Percentiles rank a stretch among this genome's conserved stretches.
Conservation (phyloP, 2,888 invertebrate genomes). For the Eupeodes latifasciatus region DNA sequence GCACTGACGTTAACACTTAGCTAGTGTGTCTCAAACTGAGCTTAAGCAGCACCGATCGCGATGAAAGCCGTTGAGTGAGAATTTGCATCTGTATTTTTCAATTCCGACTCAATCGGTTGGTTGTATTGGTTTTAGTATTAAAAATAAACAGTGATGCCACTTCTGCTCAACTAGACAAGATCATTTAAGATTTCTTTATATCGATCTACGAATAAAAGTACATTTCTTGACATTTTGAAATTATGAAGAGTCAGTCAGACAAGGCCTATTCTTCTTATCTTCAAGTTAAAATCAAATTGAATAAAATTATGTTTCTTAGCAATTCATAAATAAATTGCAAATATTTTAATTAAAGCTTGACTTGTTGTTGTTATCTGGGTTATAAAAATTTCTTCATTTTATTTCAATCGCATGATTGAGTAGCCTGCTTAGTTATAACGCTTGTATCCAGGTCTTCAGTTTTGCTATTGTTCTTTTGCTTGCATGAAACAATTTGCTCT, state of each 20-base stretch:
- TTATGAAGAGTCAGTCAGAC: too few relatives aligned
- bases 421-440: constrained; percentile 32
- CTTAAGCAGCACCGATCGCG: constrained; percentile 38
- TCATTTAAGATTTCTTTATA: background rate
- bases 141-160: constrained; percentile 59
- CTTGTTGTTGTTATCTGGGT: constrained; percentile 2
- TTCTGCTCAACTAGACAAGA: constrained; percentile 7
- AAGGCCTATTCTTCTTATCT: too few relatives aligned
- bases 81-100: constrained; percentile 20
- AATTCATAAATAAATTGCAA: background rate
- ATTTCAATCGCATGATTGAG: constrained; percentile 43
- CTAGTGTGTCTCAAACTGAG: constrained; percentile 64
- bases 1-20: constrained; percentile 59
- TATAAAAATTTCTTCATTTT: constrained; percentile 1
- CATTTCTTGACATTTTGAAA: too few relatives aligned
- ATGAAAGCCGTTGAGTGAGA: constrained; percentile 56
- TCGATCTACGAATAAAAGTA: background rate
- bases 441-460: background rate
- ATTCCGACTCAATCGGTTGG: constrained; percentile 53
- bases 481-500: constrained; percentile 8
- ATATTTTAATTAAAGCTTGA: background rate
- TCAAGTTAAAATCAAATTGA: too few relatives aligned
- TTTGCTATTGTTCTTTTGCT: constrained; percentile 21
- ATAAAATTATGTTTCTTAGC: too few relatives aligned
- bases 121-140: constrained; percentile 1